Percentiles rank a stretch among this genome's conserved stretches.
Conservation (phyloP, 2,888 invertebrate genomes). For the Synergus umbraculus region DNA sequence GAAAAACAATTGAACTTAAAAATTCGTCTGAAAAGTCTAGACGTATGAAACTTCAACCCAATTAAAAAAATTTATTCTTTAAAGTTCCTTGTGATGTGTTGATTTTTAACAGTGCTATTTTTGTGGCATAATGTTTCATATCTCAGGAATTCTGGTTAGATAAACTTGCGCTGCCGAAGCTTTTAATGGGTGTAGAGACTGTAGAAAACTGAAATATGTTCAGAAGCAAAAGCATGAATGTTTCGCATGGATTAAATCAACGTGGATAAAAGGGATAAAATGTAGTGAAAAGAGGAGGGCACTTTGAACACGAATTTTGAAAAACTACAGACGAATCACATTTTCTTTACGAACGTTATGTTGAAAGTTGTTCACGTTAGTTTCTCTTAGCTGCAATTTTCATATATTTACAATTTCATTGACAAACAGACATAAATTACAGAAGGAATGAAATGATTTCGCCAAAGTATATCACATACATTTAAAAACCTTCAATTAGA, state of each 20-base stretch:
- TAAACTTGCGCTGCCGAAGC: not conserved
- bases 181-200: not conserved
- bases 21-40: too few relatives aligned
- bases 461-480: not conserved
- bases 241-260: not conserved
- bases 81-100: not conserved
- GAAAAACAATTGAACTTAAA: too few relatives aligned
- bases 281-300: not conserved
- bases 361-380: not conserved
- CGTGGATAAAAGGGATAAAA: not conserved
- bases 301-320: not conserved
- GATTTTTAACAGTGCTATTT: not conserved
- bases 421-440: too few relatives aligned
- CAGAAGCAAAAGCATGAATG: not conserved
- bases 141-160: not conserved
- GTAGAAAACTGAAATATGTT: not conserved
- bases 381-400: not conserved
- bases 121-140: not conserved
- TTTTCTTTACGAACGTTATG: not conserved
- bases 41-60: too few relatives aligned
- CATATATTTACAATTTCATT: not conserved
- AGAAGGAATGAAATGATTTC: too few relatives aligned
- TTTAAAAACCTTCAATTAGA: slow-evolving; percentile 16
- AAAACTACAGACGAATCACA: not conserved
- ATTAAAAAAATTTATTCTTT: not conserved